Conservation (phyloP, 2,797 vertebrate genomes). For the Anabacerthia variegaticeps region DNA sequence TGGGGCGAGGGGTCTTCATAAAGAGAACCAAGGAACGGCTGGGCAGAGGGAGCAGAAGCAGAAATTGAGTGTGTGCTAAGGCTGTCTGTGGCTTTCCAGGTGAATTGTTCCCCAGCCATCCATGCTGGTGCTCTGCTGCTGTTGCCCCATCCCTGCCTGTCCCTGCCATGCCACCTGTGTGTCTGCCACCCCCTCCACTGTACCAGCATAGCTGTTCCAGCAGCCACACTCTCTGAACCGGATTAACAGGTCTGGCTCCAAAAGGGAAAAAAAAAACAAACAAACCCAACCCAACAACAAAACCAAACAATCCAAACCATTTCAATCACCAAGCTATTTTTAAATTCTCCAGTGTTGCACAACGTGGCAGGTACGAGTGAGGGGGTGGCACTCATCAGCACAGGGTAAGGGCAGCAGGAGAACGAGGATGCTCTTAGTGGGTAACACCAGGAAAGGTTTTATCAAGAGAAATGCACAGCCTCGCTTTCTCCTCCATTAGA, state of each 20-base stretch:
- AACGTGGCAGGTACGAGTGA: background rate
- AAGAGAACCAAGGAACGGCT: background rate
- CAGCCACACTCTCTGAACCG: background rate
- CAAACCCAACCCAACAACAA: no score
- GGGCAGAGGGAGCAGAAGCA: background rate
- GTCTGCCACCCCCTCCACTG: background rate
- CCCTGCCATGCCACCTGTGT: background rate
- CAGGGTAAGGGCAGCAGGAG: background rate
- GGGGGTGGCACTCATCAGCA: constrained; percentile 30
- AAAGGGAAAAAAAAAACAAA: background rate
- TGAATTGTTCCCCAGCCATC: background rate
- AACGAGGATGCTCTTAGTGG: background rate
- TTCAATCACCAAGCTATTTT: constrained; percentile 47
- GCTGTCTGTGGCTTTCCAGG: background rate
- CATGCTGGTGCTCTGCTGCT: background rate
- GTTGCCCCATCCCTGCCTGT: background rate
- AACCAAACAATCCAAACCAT: background rate
- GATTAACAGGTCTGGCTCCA: constrained; percentile 36
- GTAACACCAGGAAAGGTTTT: background rate
- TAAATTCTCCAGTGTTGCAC: background rate
- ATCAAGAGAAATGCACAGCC: background rate
- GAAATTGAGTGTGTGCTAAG: background rate
- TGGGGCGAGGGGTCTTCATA: background rate
- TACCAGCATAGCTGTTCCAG: background rate
- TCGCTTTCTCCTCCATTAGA: background rate